phyloP scores from a whole-genome alignment of 2,797 vertebrate species.

The Distichodus sexfasciatus region DNA sequence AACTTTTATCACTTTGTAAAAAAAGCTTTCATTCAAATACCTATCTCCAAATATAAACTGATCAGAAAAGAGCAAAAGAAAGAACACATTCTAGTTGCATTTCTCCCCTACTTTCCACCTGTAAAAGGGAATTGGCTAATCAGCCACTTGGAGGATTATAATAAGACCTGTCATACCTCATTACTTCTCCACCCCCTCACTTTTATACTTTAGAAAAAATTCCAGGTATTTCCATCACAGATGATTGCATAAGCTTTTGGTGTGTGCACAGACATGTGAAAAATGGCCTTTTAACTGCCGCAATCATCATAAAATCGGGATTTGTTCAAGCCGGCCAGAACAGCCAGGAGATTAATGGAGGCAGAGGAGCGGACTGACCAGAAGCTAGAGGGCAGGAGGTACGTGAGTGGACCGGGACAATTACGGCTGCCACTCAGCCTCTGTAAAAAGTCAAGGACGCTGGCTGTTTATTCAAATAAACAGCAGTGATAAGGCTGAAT shows the following conservation, averaged over 20 bases:
- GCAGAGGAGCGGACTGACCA: slow-evolving; percentile 26
- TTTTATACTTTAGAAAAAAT: slow-evolving; percentile 14
- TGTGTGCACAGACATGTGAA: slow-evolving; percentile 45
- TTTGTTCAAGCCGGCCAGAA: slow-evolving; percentile 43
- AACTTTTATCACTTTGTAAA: slow-evolving; percentile 5
- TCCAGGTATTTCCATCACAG: slow-evolving; percentile 42
- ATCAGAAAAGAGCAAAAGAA: not conserved
- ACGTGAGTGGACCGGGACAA: slow-evolving; percentile 11
- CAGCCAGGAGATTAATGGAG: slow-evolving; percentile 43
- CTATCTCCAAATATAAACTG: not conserved
- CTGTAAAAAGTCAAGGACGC: slow-evolving; percentile 34
- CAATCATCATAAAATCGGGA: slow-evolving; percentile 56
- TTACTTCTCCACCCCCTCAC: slow-evolving; percentile 13
- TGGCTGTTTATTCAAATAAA: slow-evolving; percentile 44
- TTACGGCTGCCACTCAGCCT: slow-evolving; percentile 5
- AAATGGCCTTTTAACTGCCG: slow-evolving; percentile 52
- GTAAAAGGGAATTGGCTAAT: slow-evolving; percentile 22
- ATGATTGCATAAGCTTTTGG: slow-evolving; percentile 33
- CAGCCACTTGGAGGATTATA: slow-evolving; percentile 14
- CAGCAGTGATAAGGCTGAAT: slow-evolving; percentile 42
- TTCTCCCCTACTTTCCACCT: not conserved
- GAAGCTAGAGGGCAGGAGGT: slow-evolving; percentile 17
- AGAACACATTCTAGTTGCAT: not conserved
- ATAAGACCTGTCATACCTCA: slow-evolving; percentile 14
- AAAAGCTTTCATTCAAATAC: not conserved